Percentiles rank a stretch among this genome's conserved stretches.
Evolutionary conservation across 2,888 invertebrate genomes (phyloP).

Genomic region (Napeogenes sylphis): DNA sequence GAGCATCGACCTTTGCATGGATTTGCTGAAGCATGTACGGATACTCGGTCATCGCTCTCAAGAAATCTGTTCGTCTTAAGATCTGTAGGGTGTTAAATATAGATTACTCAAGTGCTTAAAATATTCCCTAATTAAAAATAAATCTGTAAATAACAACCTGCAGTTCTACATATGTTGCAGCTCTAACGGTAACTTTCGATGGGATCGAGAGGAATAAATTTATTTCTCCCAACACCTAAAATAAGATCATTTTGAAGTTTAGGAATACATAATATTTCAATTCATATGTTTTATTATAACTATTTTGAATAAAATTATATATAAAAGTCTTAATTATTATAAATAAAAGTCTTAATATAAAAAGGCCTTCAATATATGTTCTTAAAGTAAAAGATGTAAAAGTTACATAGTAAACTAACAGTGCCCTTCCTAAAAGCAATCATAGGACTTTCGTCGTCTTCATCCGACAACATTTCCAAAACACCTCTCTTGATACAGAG

Average conservation of each 20-base stretch:
- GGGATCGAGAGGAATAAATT: slow-evolving; percentile 70
- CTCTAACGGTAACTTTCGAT: slow-evolving; percentile 68
- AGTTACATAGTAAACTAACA: slow-evolving; percentile 43
- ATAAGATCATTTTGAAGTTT: no score
- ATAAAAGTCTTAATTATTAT: neutral
- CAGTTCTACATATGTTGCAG: slow-evolving; percentile 70
- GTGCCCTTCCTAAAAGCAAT: slow-evolving; percentile 72
- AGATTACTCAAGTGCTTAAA: neutral
- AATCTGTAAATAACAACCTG: slow-evolving; percentile 44
- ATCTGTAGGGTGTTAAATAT: slow-evolving; percentile 41
- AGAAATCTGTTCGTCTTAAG: slow-evolving; percentile 62
- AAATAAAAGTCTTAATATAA: neutral
- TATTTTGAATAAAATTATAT: neutral
- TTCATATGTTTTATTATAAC: no score
- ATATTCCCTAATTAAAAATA: neutral
- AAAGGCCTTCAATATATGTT: neutral
- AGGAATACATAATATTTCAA: neutral
- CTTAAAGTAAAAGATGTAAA: neutral
- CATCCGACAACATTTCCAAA: slow-evolving; percentile 73
- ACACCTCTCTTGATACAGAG: slow-evolving; percentile 67
- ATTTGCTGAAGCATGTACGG: slow-evolving; percentile 49
- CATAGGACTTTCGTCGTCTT: slow-evolving; percentile 75
- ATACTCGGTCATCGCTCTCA: slow-evolving; percentile 61
- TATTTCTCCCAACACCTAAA: slow-evolving; percentile 65
- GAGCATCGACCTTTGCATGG: slow-evolving; percentile 44